Base-by-base conservation (phyloP, 2,888 invertebrate genomes). In the Ecliptopera silaceata region DNA sequence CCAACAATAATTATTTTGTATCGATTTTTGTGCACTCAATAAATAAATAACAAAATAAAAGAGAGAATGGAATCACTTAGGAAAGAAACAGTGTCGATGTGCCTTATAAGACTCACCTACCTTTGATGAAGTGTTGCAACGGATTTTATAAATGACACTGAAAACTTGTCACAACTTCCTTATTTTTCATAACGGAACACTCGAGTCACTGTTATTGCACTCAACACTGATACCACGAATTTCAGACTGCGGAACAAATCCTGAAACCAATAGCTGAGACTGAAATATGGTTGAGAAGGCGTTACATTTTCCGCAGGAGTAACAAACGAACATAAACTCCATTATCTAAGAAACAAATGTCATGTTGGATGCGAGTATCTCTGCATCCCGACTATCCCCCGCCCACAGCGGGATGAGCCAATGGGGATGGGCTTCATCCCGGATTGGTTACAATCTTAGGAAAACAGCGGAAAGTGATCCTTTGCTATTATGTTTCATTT, bases 361-460 rank as follows among this genome's bases (percentile, higher is more conserved):
- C 69, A 84, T 71, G 74, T 75, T 75, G 41, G 62, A 55, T 66
- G 68, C 63, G 54, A 52, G 57, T 63, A 63, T 64, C 67, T 65
- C 80, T 77, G 78, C 78, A 80, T 84, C 82, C 80, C 79, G 72
- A 69, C 72, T 68, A 75, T 82, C 77, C 76, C 64, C 80, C 88
- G 88, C 88, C 90, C 86, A 70, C 65, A 60, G 20, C 55, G 59
- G 54, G 61, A 66, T 56, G 64, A 59, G 61, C 90, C 90, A 90
- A 90, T 89, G 59, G 71, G 70, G 70, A 57, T 34, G 56, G 52
- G 44, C 63, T 63, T 50, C 55, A 63, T 62, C 65, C 74, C 71
- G 75, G 80, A 89, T 91, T 91, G 90, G 90, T 83, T 88, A 88
- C 85, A 85, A 61, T 60, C 63, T 71, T 73, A 72, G 70, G 73